Evolutionary conservation across 2,888 invertebrate species (phyloP), one percentile per base, ranked within the genome.

Genomic region (Cheilosia pagana): DNA sequence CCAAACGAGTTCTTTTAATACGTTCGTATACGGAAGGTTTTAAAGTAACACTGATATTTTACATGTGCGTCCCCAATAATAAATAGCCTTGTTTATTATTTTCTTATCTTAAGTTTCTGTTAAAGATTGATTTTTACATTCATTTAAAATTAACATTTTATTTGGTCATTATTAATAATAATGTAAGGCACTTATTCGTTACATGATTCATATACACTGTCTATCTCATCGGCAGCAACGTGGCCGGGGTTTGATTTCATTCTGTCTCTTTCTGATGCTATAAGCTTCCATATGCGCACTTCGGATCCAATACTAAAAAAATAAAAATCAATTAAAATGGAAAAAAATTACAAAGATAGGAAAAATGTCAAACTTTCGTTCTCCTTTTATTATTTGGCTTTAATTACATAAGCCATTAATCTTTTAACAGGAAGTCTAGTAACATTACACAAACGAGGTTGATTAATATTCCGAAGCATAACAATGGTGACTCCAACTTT

Each of bases 251-350:
- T 45, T 16, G 10, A 10, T 7, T 88, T 86, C 7, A 87, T 72
- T 75, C 87, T 88, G 59, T 86, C 87, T 70, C 91, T 89, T 55
- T 90, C 89, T 85, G 88, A 87, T 77, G 94, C 91, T 70, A 98
- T 95, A 0, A 96, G 95, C 83, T 95, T 95, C 98, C 98, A 98
- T 85, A 98, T 93, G 71, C 96, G 94, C 57, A 98, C 94, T 90
- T 97, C 96, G 25, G 96, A 94, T 48, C 98, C 98, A 67, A 96
- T 95, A 90, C 96, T 96, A 68, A 90, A 90, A 88, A 87, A 77
- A 85, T 28, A 28, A 1, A 28, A 28, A 28, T 8, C 28, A 55
- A 50, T 21, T 0, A 16, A 4, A 19, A 35, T 16, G 10, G 4
- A 39, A 57, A 4, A 41, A 10, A n/a, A n/a, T n/a, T n/a, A n/a